Percentiles rank a stretch among this genome's conserved stretches.
These are phyloP conservation scores for Rhagologus leucostigma DNA, from an alignment of 2,113 vertebrate species.

Conservation along the genomic window DNA sequence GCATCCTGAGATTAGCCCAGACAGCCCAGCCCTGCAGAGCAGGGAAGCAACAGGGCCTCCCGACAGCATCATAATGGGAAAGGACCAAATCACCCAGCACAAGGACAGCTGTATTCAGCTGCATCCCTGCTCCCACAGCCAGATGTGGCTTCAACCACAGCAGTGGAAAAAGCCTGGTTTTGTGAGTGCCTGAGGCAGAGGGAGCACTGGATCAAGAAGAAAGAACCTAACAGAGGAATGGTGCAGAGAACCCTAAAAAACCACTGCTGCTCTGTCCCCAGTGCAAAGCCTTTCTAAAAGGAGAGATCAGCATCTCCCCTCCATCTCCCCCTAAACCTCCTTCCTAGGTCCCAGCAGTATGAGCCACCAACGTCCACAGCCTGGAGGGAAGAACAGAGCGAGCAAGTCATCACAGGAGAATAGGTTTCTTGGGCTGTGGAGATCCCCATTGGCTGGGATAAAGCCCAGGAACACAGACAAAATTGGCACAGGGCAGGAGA, in stretches of 20 bases:
- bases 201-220: constrained; percentile 58
- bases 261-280: background rate
- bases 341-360: background rate
- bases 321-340: background rate
- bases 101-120: background rate
- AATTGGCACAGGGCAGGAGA: background rate
- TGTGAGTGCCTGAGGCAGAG: constrained; percentile 66
- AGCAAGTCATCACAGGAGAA: background rate
- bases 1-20: background rate
- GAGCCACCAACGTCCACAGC: background rate
- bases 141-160: constrained; percentile 43
- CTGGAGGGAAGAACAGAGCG: background rate
- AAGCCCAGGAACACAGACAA: background rate
- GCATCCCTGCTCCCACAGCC: background rate
- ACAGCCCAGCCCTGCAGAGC: background rate
- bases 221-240: background rate
- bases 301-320: background rate
- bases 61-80: fast-evolving
- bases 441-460: background rate
- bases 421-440: background rate
- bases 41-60: background rate
- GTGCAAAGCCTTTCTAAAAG: background rate
- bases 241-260: background rate
- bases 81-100: background rate
- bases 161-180: background rate